phyloP scores from a whole-genome alignment of 2,888 invertebrate species.

The Mythimna loreyi region DNA sequence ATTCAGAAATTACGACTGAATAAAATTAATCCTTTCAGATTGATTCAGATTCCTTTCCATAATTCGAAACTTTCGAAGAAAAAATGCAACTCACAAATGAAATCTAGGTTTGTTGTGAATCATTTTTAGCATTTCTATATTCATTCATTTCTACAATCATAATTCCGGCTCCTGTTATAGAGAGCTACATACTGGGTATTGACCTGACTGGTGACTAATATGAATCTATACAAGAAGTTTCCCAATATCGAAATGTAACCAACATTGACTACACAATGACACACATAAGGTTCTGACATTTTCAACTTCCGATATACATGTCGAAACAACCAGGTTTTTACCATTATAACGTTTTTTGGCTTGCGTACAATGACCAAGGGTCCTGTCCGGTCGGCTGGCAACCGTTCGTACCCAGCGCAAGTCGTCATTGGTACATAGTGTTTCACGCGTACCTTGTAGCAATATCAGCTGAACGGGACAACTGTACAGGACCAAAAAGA shows the following conservation, averaged over 20 bases:
- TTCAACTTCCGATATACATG: not conserved
- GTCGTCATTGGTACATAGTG: too few relatives aligned
- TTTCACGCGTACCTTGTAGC: too few relatives aligned
- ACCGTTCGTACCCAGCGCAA: too few relatives aligned
- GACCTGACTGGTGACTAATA: constrained; percentile 4
- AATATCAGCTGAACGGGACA: too few relatives aligned
- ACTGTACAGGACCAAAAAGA: too few relatives aligned
- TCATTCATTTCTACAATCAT: too few relatives aligned
- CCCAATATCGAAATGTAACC: too few relatives aligned
- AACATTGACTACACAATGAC: not conserved
- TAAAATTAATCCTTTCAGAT: not conserved
- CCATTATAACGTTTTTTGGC: not conserved
- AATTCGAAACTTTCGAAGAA: not conserved
- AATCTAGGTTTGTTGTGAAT: constrained; percentile 15
- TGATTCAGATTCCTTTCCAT: not conserved
- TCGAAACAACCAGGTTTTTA: not conserved
- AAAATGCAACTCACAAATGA: constrained; percentile 8
- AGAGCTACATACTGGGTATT: not conserved
- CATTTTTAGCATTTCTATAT: not conserved
- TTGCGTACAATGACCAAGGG: too few relatives aligned
- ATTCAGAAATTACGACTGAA: constrained; percentile 2
- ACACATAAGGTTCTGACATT: constrained; percentile 1
- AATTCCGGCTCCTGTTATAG: constrained; percentile 8
- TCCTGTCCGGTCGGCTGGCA: too few relatives aligned
- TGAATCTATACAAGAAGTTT: not conserved